Conservation (phyloP, 2,888 invertebrate species). For the Pammene fasciana region DNA sequence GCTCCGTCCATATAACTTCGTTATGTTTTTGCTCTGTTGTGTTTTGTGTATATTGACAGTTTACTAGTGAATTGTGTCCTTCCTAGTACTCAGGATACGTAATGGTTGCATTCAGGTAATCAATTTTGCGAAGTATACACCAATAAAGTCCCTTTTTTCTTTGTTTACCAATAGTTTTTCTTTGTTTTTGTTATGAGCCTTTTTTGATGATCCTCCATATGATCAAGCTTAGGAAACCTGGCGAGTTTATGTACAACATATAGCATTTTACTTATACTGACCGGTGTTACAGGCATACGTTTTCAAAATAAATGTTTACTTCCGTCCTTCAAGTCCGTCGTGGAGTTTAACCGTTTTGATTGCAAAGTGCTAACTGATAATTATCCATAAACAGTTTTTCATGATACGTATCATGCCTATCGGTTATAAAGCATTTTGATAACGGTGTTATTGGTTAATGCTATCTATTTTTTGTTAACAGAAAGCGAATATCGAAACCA, state of each 20-base stretch:
- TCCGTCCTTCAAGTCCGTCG: slow-evolving; percentile 9
- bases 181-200: neutral
- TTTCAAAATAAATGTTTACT: slow-evolving; percentile 6
- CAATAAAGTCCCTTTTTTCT: slow-evolving; percentile 3
- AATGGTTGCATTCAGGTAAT: slow-evolving; percentile 67
- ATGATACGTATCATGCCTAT: slow-evolving; percentile 3
- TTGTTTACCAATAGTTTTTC: slow-evolving; percentile 2
- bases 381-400: neutral
- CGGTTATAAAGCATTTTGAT: slow-evolving; percentile 1
- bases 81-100: slow-evolving; percentile 52
- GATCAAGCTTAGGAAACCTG: neutral
- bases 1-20: slow-evolving; percentile 46
- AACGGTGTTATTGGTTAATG: slow-evolving; percentile 10
- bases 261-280: neutral
- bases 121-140: slow-evolving; percentile 1
- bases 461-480: slow-evolving; percentile 2
- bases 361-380: slow-evolving; percentile 2
- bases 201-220: neutral
- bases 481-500: neutral
- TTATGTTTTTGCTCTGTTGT: slow-evolving; percentile 60
- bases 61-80: slow-evolving; percentile 53
- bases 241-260: neutral
- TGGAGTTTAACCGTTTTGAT: neutral
- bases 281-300: neutral
- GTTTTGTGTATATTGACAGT: slow-evolving; percentile 58